These are phyloP conservation scores for Castor canadensis DNA, from an alignment of 2,113 vertebrate genomes.

Conservation along the genomic window DNA sequence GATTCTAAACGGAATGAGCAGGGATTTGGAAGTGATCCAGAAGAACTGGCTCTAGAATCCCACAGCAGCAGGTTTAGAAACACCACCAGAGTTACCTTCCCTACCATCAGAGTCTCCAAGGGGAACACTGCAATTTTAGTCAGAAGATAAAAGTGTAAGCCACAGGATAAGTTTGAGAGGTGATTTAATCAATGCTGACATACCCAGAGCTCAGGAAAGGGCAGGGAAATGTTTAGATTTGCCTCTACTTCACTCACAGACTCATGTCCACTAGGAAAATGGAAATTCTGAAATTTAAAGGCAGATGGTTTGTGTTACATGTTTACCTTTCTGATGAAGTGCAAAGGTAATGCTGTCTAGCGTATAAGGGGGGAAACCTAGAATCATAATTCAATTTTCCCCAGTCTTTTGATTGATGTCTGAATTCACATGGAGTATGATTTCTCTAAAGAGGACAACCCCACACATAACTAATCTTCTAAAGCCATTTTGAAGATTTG, in stretches of 20 bases:
- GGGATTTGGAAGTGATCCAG: constrained; percentile 61
- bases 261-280: not conserved
- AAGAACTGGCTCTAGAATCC: not conserved
- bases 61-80: constrained; percentile 21
- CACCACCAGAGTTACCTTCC: not conserved
- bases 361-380: not conserved
- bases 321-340: not conserved
- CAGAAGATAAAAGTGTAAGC: constrained; percentile 31
- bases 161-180: not conserved
- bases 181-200: constrained; percentile 7
- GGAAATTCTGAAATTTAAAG: constrained; percentile 1
- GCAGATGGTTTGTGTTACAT: not conserved
- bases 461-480: not conserved
- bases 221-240: not conserved
- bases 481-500: not conserved
- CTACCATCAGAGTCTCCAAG: not conserved
- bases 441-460: not conserved
- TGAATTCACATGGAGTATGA: not conserved
- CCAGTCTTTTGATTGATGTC: not conserved
- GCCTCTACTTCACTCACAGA: not conserved
- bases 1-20: constrained; percentile 64
- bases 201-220: not conserved
- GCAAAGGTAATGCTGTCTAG: not conserved
- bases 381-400: not conserved
- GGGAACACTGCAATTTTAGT: not conserved